A percentile compares a stretch with the other conserved stretches of the same genome.
phyloP scores from a whole-genome alignment of 2,888 invertebrate species.

The Artemia sp. region DNA sequence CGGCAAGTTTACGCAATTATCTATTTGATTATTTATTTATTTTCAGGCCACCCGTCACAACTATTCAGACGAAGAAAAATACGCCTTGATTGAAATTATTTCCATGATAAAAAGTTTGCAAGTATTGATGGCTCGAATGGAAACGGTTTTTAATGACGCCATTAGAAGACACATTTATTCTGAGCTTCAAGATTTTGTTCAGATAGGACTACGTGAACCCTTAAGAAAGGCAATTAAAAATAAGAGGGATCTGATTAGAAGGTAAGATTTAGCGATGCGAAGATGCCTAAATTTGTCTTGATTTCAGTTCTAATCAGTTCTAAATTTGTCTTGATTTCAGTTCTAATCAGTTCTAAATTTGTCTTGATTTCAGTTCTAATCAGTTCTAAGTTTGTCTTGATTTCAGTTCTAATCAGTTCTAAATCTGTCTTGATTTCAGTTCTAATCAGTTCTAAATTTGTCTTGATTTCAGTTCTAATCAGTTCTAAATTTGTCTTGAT shows the following conservation, averaged over 20 bases:
- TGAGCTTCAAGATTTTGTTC: constrained; percentile 91
- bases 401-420: constrained; percentile 25
- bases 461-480: neutral
- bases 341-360: constrained; percentile 25
- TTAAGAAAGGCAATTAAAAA: constrained; percentile 90
- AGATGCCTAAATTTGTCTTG: constrained; percentile 25
- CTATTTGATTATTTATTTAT: constrained; percentile 20
- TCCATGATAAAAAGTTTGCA: constrained; percentile 98
- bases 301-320: neutral
- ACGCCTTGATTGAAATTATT: constrained; percentile 91
- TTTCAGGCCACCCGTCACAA: constrained; percentile 82
- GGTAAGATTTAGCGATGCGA: constrained; percentile 32
- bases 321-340: constrained; percentile 24
- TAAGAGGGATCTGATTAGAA: constrained; percentile 82
- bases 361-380: neutral
- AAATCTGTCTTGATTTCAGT: neutral
- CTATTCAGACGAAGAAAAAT: constrained; percentile 91
- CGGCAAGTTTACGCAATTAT: too few species aligned
- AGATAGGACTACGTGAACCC: constrained; percentile 69
- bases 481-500: constrained; percentile 25
- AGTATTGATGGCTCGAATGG: constrained; percentile 88
- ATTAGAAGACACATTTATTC: constrained; percentile 82
- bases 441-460: constrained; percentile 25
- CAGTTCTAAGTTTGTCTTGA: constrained; percentile 25
- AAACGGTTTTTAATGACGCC: constrained; percentile 83